Conservation (phyloP, 2,113 vertebrate species). For the Gila orcuttii region DNA sequence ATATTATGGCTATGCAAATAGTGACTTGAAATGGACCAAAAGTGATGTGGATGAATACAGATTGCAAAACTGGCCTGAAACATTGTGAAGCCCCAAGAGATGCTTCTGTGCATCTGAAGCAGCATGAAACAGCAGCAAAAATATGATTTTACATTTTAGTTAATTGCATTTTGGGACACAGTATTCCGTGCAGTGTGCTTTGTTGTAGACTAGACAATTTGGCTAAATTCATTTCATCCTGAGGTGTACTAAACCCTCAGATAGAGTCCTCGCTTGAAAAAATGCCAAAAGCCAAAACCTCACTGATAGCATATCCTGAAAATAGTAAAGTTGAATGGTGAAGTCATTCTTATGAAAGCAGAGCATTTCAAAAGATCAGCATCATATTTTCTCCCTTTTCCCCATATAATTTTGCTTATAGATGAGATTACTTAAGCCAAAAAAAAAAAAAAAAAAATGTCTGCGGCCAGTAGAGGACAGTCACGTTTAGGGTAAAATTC, state of each 20-base stretch:
- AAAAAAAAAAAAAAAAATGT: too few relatives aligned
- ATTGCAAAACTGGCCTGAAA: neutral
- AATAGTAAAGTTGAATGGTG: neutral
- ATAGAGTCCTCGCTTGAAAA: neutral
- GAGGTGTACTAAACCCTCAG: neutral
- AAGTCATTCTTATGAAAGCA: neutral
- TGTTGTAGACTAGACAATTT: neutral
- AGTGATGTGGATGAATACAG: neutral
- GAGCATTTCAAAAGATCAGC: neutral
- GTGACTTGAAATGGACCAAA: constrained; percentile 18
- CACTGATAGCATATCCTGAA: neutral
- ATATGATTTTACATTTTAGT: neutral
- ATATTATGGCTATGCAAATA: neutral
- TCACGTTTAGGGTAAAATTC: constrained; percentile 5
- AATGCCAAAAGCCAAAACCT: neutral
- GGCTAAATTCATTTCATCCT: neutral
- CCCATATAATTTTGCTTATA: neutral
- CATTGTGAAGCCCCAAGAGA: neutral
- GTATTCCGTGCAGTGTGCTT: neutral
- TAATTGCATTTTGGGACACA: neutral
- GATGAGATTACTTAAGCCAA: neutral
- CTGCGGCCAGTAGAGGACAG: constrained; percentile 42
- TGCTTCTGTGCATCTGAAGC: neutral
- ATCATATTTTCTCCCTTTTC: neutral
- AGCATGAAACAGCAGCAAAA: neutral